Conservation (phyloP, 2,797 vertebrate species). For the Semaprochilodus insignis region DNA sequence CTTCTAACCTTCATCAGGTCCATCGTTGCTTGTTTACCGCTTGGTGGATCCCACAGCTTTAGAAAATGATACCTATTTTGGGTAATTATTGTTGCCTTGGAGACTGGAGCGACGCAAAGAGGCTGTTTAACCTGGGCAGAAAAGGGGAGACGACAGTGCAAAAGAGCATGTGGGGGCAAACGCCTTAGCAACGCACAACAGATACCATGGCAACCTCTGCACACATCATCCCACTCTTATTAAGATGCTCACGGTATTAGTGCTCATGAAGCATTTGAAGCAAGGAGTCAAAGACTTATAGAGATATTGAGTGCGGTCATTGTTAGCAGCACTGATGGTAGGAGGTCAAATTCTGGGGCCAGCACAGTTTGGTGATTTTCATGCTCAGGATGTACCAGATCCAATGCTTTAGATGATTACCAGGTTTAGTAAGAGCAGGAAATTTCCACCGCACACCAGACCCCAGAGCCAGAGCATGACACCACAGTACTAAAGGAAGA, state of each 20-base stretch:
- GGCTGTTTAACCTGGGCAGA: constrained; percentile 47
- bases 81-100: constrained; percentile 42
- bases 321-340: no score
- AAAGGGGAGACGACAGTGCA: constrained; percentile 34
- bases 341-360: no score
- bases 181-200: constrained; percentile 56
- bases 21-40: constrained; percentile 15
- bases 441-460: no score
- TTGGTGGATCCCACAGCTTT: constrained; percentile 27
- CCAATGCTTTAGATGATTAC: not conserved
- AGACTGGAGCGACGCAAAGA: constrained; percentile 23
- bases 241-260: constrained; percentile 42
- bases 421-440: no score
- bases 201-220: constrained; percentile 56
- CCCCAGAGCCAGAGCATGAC: no score
- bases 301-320: no score
- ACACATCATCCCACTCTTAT: constrained; percentile 26
- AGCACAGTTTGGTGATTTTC: not conserved
- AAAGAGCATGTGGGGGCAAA: constrained; percentile 46
- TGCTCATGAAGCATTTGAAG: constrained; percentile 3
- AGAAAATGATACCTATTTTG: not conserved
- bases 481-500: no score
- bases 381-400: not conserved
- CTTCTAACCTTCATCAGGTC: constrained; percentile 27
- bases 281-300: not conserved